Conservation (phyloP, 2,113 vertebrate species). For the Megalops atlanticus region DNA sequence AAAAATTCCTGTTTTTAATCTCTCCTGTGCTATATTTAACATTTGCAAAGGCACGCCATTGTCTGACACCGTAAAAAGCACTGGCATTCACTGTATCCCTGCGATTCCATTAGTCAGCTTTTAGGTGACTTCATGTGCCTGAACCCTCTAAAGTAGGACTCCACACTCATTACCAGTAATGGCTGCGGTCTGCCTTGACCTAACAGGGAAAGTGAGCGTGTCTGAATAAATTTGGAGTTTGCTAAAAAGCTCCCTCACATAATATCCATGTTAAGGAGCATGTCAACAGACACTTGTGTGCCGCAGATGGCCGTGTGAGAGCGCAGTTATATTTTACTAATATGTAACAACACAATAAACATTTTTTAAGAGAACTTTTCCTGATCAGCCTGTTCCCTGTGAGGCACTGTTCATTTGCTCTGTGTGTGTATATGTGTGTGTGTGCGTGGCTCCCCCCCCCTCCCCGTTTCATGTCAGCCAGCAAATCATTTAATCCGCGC, state of each 20-base stretch:
- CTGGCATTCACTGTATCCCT: slow-evolving; percentile 65
- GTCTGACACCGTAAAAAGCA: slow-evolving; percentile 66
- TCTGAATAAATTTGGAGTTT: slow-evolving; percentile 75
- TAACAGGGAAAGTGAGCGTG: slow-evolving; percentile 65
- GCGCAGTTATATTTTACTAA: slow-evolving; percentile 65
- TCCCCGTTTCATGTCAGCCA: slow-evolving; percentile 2
- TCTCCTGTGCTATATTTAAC: slow-evolving; percentile 57
- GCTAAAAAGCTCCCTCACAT: slow-evolving; percentile 77
- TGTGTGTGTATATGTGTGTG: slow-evolving; percentile 25
- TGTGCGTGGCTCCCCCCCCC: slow-evolving; percentile 26
- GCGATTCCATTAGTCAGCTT: slow-evolving; percentile 79
- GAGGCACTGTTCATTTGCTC: slow-evolving; percentile 38
- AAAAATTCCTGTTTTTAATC: slow-evolving; percentile 67
- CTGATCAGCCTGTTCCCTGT: slow-evolving; percentile 42
- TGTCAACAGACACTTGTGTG: slow-evolving; percentile 82
- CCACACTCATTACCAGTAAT: slow-evolving; percentile 80
- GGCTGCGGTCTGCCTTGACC: slow-evolving; percentile 75
- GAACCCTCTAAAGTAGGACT: slow-evolving; percentile 80
- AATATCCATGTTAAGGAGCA: slow-evolving; percentile 82
- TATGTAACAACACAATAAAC: slow-evolving; percentile 67
- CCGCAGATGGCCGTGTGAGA: slow-evolving; percentile 64
- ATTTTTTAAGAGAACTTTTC: slow-evolving; percentile 62
- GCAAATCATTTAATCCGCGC: not conserved
- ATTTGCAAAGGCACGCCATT: slow-evolving; percentile 59
- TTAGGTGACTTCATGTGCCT: slow-evolving; percentile 75